Conservation (phyloP, 1,140 invertebrate genomes). For the Tyrophagus putrescentiae region DNA sequence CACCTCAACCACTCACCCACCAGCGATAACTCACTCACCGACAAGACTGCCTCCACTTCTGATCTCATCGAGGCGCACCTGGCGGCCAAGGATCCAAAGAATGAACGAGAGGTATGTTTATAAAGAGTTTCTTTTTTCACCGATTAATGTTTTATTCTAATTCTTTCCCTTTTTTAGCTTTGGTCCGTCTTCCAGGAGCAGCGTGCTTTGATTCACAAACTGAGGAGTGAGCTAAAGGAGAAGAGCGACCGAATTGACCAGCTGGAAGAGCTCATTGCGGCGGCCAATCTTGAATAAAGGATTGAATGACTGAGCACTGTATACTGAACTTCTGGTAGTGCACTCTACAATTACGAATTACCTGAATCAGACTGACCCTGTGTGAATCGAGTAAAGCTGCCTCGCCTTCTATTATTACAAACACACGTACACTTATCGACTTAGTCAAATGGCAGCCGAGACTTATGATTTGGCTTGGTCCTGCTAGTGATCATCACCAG, state of each 20-base stretch:
- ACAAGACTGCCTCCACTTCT: neutral
- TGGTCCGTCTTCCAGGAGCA: neutral
- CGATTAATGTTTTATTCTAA: neutral
- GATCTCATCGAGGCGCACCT: conserved; percentile 22
- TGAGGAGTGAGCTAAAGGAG: conserved; percentile 17
- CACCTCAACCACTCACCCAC: neutral
- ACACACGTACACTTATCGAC: conserved; percentile 3
- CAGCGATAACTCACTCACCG: neutral
- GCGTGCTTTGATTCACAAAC: neutral
- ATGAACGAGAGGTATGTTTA: conserved; percentile 21
- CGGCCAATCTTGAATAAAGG: conserved; percentile 2
- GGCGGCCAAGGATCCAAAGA: conserved; percentile 12
- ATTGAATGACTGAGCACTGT: too few species aligned
- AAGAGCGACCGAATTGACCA: conserved; percentile 24
- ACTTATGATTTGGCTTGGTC: too few species aligned
- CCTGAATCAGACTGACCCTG: neutral
- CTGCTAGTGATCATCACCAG: too few species aligned
- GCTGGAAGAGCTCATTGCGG: conserved; percentile 21
- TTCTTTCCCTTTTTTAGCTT: neutral
- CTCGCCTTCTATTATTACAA: too few species aligned
- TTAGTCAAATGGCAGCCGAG: too few species aligned
- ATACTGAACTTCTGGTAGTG: neutral
- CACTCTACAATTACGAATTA: neutral
- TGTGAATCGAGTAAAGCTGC: neutral
- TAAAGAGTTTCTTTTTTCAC: neutral